These are phyloP conservation scores for Simalia tracyae DNA, from an alignment of 2,797 vertebrate species.

Conservation along the genomic window DNA sequence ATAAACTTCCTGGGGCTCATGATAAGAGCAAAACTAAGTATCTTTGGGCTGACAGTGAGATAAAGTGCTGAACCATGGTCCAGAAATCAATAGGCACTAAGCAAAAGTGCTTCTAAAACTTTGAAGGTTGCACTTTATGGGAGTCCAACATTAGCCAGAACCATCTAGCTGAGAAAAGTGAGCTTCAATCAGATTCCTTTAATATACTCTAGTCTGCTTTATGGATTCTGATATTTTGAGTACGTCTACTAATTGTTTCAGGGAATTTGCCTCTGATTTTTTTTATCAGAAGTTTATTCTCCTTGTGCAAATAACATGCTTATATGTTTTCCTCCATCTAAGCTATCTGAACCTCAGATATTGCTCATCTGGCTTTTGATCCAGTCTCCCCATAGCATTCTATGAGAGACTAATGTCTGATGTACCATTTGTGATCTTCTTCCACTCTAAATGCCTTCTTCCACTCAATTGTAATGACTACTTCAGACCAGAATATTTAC, in stretches of 20 bases:
- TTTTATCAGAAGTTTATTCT: not conserved
- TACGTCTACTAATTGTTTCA: not conserved
- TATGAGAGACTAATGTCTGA: not conserved
- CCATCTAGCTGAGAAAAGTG: not conserved
- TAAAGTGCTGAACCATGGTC: not conserved
- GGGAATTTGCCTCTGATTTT: not conserved
- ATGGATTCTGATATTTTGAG: not conserved
- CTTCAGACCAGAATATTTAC: not conserved
- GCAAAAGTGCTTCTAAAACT: not conserved
- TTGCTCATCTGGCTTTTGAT: not conserved
- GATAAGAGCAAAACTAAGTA: not conserved
- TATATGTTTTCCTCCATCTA: not conserved
- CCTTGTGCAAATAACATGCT: not conserved
- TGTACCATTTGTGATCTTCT: not conserved
- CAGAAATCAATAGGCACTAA: not conserved
- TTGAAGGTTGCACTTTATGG: not conserved
- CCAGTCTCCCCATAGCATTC: not conserved
- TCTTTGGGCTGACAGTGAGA: not conserved
- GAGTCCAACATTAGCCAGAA: not conserved
- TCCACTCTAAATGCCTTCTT: not conserved
- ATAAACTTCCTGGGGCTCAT: not conserved
- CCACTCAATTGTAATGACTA: not conserved
- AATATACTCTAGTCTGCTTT: not conserved
- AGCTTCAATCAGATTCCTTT: not conserved
- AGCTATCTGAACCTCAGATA: not conserved